A percentile compares a stretch with the other conserved stretches of the same genome.
These are phyloP conservation scores for Myathropa florea DNA, from an alignment of 2,888 invertebrate species.

Conservation along the genomic window DNA sequence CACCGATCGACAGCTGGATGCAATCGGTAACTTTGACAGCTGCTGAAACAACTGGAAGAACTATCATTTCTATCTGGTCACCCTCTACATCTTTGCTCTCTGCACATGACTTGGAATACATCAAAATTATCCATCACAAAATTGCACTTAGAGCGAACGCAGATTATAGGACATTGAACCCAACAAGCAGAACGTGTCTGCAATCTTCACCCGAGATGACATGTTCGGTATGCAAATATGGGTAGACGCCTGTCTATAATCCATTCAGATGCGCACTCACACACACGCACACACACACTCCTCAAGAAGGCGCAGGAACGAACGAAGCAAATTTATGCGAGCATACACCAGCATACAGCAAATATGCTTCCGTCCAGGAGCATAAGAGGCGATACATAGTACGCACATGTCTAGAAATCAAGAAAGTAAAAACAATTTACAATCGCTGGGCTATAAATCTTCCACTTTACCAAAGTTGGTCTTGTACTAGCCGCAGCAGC, in stretches of 20 bases:
- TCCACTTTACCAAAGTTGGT: constrained; percentile 42
- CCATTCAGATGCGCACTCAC: neutral
- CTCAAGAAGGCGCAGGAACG: neutral
- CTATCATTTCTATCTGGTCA: no score
- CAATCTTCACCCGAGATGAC: neutral
- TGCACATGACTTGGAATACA: no score
- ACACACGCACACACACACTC: neutral
- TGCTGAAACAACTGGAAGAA: no score
- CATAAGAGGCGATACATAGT: constrained; percentile 10
- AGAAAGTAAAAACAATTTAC: constrained; percentile 65
- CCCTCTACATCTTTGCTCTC: no score
- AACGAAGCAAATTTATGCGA: constrained; percentile 45
- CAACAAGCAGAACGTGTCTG: neutral
- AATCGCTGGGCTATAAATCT: constrained; percentile 61
- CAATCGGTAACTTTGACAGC: no score
- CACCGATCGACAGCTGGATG: no score
- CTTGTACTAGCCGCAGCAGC: neutral
- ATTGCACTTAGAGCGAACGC: neutral
- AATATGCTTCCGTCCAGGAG: constrained; percentile 57
- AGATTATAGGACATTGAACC: neutral
- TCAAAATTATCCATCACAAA: no score
- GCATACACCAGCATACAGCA: neutral
- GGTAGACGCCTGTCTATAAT: neutral
- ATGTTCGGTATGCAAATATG: constrained; percentile 30
- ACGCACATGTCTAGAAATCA: constrained; percentile 19